Percentiles rank a stretch among this genome's conserved stretches.
These are phyloP conservation scores for Agrilus planipennis DNA, from an alignment of 1,140 invertebrate species.

Conservation along the genomic window DNA sequence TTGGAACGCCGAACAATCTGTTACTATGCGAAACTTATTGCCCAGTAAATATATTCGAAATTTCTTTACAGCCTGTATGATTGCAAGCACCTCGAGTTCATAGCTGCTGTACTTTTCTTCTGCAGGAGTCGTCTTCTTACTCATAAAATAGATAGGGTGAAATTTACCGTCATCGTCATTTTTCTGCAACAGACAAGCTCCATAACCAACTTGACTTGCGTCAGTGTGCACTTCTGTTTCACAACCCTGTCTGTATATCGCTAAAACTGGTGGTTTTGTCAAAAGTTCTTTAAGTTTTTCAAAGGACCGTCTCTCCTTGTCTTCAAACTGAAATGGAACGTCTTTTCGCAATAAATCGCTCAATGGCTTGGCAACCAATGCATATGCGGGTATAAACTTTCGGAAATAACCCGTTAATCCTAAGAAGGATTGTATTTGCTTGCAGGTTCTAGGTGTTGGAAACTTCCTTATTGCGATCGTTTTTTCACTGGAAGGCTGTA, in stretches of 20 bases:
- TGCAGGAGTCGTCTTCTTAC: constrained; percentile 20
- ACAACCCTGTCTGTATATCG: constrained; percentile 25
- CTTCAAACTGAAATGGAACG: constrained; percentile 14
- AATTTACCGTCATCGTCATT: constrained; percentile 15
- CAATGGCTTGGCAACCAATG: constrained; percentile 19
- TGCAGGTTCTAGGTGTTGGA: not conserved
- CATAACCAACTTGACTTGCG: constrained; percentile 20
- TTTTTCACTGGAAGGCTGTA: not conserved
- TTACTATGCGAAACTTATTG: constrained; percentile 31
- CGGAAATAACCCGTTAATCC: constrained; percentile 19
- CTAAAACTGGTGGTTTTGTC: constrained; percentile 19
- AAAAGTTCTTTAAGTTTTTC: constrained; percentile 1
- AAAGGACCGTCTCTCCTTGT: constrained; percentile 6
- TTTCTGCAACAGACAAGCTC: constrained; percentile 23
- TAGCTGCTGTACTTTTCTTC: constrained; percentile 34
- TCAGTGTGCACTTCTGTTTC: constrained; percentile 25
- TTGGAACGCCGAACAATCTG: constrained; percentile 21
- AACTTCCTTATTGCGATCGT: constrained; percentile 2
- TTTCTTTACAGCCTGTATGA: constrained; percentile 35
- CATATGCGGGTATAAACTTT: constrained; percentile 26
- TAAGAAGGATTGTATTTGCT: constrained; percentile 5
- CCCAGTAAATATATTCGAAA: constrained; percentile 34
- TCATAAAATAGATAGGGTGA: constrained; percentile 34
- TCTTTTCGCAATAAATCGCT: constrained; percentile 23
- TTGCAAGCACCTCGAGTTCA: constrained; percentile 36